Evolutionary conservation across 2,797 vertebrate species (phyloP).

Genomic region (Aplochiton taeniatus): DNA sequence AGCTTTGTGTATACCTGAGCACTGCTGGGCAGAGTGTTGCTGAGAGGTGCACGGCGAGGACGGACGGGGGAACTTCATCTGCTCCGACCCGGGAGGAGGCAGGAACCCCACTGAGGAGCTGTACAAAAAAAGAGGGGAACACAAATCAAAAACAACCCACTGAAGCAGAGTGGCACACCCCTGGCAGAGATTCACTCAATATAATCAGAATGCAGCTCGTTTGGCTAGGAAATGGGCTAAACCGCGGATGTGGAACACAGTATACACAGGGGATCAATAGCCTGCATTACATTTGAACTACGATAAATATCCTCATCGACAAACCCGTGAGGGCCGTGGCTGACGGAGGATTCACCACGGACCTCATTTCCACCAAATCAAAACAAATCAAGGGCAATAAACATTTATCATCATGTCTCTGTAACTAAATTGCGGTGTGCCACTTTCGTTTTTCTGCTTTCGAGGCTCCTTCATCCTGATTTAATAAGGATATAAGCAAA

Average conservation of each 20-base stretch:
- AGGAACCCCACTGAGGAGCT: constrained; percentile 86
- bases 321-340: not conserved
- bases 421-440: constrained; percentile 30
- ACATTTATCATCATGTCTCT: constrained; percentile 38
- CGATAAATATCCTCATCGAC: constrained; percentile 30
- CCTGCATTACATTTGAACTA: constrained; percentile 14
- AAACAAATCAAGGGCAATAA: constrained; percentile 35
- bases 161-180: not conserved
- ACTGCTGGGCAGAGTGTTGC: constrained; percentile 83
- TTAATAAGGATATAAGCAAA: constrained; percentile 39
- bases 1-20: constrained; percentile 71
- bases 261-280: constrained; percentile 30
- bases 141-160: not conserved
- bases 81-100: constrained; percentile 84
- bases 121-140: constrained; percentile 25
- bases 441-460: constrained; percentile 10
- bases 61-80: constrained; percentile 83
- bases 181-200: not conserved
- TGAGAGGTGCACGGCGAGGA: constrained; percentile 84
- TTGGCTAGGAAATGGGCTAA: constrained; percentile 30
- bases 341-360: not conserved
- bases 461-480: constrained; percentile 22
- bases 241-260: constrained; percentile 33
- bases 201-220: constrained; percentile 33
- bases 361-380: constrained; percentile 34